Conservation (phyloP, 2,888 invertebrate genomes). For the Cephus sareptanus region DNA sequence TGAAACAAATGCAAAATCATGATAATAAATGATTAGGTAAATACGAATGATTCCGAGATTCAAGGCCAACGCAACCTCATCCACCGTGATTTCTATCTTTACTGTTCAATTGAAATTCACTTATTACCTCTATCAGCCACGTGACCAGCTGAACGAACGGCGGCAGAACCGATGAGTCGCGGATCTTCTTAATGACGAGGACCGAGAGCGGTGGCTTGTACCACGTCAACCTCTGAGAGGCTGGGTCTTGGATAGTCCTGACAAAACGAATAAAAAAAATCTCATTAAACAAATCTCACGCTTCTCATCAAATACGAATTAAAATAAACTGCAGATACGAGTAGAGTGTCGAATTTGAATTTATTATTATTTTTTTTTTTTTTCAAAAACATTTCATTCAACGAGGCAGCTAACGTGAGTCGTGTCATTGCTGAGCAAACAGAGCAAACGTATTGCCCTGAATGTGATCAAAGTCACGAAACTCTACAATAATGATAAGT, state of each 20-base stretch:
- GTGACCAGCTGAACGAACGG: conserved; percentile 93
- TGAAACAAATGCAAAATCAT: background rate
- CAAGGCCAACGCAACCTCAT: background rate
- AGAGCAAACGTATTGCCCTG: too few relatives aligned
- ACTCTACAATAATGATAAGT: background rate
- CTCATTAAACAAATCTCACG: background rate
- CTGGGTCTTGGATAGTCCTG: conserved; percentile 98
- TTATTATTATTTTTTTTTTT: too few relatives aligned
- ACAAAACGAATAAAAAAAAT: conserved; percentile 42
- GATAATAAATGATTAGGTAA: background rate
- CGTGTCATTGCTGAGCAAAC: too few relatives aligned
- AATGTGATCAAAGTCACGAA: background rate
- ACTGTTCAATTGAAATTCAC: background rate
- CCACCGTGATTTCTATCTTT: conserved; percentile 7
- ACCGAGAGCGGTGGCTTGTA: conserved; percentile 97
- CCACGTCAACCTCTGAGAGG: conserved; percentile 96
- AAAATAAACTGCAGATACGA: too few relatives aligned
- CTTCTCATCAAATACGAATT: background rate
- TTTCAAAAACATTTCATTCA: too few relatives aligned
- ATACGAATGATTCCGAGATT: background rate
- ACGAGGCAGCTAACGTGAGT: too few relatives aligned
- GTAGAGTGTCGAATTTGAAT: too few relatives aligned
- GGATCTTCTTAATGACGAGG: conserved; percentile 95
- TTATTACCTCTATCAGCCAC: conserved; percentile 88
- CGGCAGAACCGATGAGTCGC: conserved; percentile 87